A percentile compares a stretch with the other conserved stretches of the same genome.
Evolutionary conservation across 2,888 invertebrate genomes (phyloP).

Genomic region (Arrhopalites spinosus): DNA sequence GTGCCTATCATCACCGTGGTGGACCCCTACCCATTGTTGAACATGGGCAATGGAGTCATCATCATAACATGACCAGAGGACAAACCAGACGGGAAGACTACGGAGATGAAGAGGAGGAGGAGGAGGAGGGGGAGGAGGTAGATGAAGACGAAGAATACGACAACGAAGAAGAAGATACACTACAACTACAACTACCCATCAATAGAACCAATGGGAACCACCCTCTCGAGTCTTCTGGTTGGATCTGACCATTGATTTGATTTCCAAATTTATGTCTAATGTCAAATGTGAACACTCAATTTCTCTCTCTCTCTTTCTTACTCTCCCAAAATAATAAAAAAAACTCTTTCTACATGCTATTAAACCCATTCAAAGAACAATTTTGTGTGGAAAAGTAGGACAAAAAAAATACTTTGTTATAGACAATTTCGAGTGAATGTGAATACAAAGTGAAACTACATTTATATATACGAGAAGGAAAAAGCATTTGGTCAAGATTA

Average conservation of each 20-base stretch:
- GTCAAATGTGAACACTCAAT: no score
- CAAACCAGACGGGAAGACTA: neutral
- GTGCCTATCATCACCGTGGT: neutral
- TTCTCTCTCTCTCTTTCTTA: neutral
- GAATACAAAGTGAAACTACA: no score
- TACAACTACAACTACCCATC: neutral
- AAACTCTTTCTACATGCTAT: no score
- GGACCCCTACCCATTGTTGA: neutral
- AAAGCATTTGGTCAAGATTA: no score
- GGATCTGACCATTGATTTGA: constrained; percentile 29
- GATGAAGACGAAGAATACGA: constrained; percentile 5
- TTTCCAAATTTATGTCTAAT: neutral
- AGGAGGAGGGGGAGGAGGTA: constrained; percentile 6
- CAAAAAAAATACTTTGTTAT: neutral
- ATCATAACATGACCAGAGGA: neutral
- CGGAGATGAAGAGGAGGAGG: constrained; percentile 5
- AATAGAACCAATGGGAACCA: neutral
- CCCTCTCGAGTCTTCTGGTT: constrained; percentile 26
- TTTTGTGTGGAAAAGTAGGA: neutral
- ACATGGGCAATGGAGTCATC: constrained; percentile 26
- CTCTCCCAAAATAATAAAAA: neutral
- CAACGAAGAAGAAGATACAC: constrained; percentile 11
- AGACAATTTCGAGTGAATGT: no score
- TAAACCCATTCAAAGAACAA: neutral
- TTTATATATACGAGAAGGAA: no score